Evolutionary conservation across 2,888 invertebrate genomes (phyloP), one percentile per base, ranked within the genome.

Genomic region (Hirudinaria manillensis): DNA sequence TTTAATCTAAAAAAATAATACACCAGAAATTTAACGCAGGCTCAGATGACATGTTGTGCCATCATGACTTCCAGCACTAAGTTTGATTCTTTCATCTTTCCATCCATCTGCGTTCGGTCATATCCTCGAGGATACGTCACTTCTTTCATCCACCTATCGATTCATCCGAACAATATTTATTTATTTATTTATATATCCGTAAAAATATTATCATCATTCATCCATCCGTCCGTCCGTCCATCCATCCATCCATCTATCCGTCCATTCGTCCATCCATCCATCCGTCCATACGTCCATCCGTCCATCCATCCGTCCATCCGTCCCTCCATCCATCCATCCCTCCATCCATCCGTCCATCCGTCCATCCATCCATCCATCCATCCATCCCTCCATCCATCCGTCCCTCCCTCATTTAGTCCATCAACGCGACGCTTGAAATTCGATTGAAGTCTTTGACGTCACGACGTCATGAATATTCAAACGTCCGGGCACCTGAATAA

Each of bases 341-440:
- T 56, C 56, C n/a, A 27, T 56, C 56, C 27, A 21, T 56, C 56
- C 27, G 16, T 56, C 56, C 56, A 27, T 56, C n/a, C 27, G 16
- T 56, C n/a, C n/a, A n/a, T 56, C 56, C 56, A 56, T 56, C 56
- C 56, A 56, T 56, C 56, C 56, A 27, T 56, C 56, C 56, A 27
- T 56, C 56, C n/a, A 27, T 56, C 56, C 27, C 4, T 56, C 56
- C 27, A 27, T 56, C 56, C 56, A 27, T 56, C n/a, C 27, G 16
- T 56, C n/a, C n/a, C n/a, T n/a, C n/a, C n/a, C n/a, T n/a, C 53
- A 53, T 53, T 21, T 21, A n/a, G n/a, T n/a, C n/a, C n/a, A n/a
- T n/a, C n/a, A n/a, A n/a, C n/a, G n/a, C n/a, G n/a, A n/a, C n/a
- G n/a, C n/a, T n/a, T n/a, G n/a, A n/a, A n/a, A n/a, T n/a, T n/a